phyloP scores from a whole-genome alignment of 2,113 vertebrate species.

The Nesoenas mayeri region DNA sequence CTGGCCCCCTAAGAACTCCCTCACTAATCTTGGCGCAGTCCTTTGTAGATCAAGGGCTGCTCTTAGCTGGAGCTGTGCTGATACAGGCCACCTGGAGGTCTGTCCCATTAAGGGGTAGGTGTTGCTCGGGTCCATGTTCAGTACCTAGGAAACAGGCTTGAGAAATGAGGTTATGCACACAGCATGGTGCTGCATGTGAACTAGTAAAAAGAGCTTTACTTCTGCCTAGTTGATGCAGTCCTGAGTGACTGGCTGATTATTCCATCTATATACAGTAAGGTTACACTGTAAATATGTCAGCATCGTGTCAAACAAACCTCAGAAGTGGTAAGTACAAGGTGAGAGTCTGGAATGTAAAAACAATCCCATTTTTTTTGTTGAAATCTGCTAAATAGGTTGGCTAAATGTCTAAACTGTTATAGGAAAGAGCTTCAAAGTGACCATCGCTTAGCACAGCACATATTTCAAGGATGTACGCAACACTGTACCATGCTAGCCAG shows the following conservation, averaged over 20 bases:
- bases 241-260: slow-evolving; percentile 27
- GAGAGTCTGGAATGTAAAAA: slow-evolving; percentile 47
- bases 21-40: background rate
- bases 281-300: slow-evolving; percentile 48
- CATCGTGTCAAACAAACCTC: slow-evolving; percentile 33
- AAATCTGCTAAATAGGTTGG: background rate
- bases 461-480: background rate
- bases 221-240: background rate
- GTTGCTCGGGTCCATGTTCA: background rate
- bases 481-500: accelerated
- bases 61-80: background rate
- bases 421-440: background rate
- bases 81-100: slow-evolving; percentile 18
- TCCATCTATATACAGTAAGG: slow-evolving; percentile 47
- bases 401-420: background rate
- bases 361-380: background rate
- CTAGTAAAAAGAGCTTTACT: slow-evolving; percentile 15
- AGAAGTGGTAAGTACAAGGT: slow-evolving; percentile 42
- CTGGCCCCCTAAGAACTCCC: background rate
- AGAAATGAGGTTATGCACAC: slow-evolving; percentile 35
- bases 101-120: slow-evolving; percentile 31
- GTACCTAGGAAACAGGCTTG: slow-evolving; percentile 19
- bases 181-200: slow-evolving; percentile 1
- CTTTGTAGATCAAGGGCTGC: background rate
- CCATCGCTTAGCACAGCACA: accelerated